Evolutionary conservation across 2,797 vertebrate species (phyloP), one percentile per base, ranked within the genome.

Genomic region (Chelon auratus): DNA sequence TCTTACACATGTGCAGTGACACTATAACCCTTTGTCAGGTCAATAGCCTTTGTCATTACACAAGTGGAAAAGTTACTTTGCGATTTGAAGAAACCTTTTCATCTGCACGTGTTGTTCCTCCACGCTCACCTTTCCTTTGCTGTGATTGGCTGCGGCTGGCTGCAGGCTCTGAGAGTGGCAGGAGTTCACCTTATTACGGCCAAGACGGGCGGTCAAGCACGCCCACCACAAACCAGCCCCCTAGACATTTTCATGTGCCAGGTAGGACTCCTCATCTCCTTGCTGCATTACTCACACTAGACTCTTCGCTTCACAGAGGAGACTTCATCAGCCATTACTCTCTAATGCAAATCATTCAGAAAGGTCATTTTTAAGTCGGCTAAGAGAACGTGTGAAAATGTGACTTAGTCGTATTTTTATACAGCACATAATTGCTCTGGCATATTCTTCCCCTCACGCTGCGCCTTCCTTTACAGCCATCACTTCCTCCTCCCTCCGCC

Each of bases 181-280:
- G 96, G 94, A 99, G 97, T 92, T 99, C 97, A 89, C 97, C 98
- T 91, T 98, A 94, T 95, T 97, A 97, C 94, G 96, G 96, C 94
- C 97, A 98, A 93, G 97, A 99, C 84, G 96, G 96, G 94, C 96
- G 96, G 86, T 94, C 96, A 91, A 96, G 95, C 92, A 98, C 97
- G 87, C 96, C 98, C 72, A 98, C 97, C 94, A 96, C 96, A 93
- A 97, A 95, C 95, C 97, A 99, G 94, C 96, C 96, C 68, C 97
- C 98, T 91, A 99, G 96, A 95, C 98, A 99, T 95, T 99, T 99
- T 94, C 98, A 99, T 95, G 96, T 99, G 88, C 98, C 97, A 98
- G 97, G 98, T 99, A 99, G 95, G 96, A 91, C 69, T 84, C 63
- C 65, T 88, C 87, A 84, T 83, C 82, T 73, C 50, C 67, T 82